Base-by-base conservation (phyloP, 2,113 vertebrate species). In the Stegostoma tigrinum region DNA sequence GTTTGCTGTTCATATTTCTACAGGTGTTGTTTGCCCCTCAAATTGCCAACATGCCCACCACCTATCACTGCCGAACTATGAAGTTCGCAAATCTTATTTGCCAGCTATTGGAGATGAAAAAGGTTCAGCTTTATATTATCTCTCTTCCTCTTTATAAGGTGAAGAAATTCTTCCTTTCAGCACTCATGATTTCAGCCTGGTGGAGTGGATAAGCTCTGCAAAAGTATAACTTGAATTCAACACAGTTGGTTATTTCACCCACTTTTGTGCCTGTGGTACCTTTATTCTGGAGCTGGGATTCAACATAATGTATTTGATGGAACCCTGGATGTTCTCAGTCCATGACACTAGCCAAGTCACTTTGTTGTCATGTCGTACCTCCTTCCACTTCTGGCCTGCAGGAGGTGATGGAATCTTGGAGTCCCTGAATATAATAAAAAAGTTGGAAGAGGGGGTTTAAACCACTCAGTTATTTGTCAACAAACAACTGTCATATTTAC, bases 251-350 rank as follows among this genome's bases (percentile, higher is more conserved):
- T 12, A 61, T 61, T 30, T 34, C 38, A 15, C 8, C 42, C 34
- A 42, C n/a, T 15, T 2, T 27, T 15, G 67, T 48, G 27, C 55
- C 38, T 24, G 34, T 72, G 19, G 30, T 97, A 99, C 99, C 98
- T 99, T 99, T 97, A 99, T 99, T 97, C 99, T 98, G 96, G 99
- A 99, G 96, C 99, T 99, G 42, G 99, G 98, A 94, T 99, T 99
- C 96, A 99, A 97, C 99, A 99, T 99, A 96, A 99, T 99, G 97
- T 99, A 99, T 96, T 99, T 99, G 97, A 99, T 99, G 90, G 99
- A 99, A 95, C 98, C 98, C 96, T 99, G 99, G 96, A 99, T 99
- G 96, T 99, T 99, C 97, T 99, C 99, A 0, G 99, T 99, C 99
- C 99, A 99, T 1, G 99, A 99, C 27, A 98, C 99, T 96, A 99